These are phyloP conservation scores for Scaptomyza polygonia DNA, from an alignment of 2,888 invertebrate genomes.

Conservation along the genomic window DNA sequence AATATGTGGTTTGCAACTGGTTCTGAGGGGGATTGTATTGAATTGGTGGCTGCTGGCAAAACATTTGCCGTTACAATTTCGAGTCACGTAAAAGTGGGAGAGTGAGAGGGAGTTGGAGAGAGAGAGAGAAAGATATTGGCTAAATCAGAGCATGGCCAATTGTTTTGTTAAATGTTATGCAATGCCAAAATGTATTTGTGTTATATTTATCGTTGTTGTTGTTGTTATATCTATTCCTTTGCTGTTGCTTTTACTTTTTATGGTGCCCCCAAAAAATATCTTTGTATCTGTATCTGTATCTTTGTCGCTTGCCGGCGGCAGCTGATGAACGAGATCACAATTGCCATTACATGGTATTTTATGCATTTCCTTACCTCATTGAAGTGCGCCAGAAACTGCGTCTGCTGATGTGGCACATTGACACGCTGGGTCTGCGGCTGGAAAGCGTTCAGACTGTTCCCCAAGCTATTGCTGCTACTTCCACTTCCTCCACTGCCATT, in stretches of 20 bases:
- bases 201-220: constrained; percentile 5
- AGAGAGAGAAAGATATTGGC: constrained; percentile 58
- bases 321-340: constrained; percentile 33
- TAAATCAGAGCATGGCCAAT: constrained; percentile 78
- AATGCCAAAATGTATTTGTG: constrained; percentile 46
- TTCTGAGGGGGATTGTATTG: constrained; percentile 48
- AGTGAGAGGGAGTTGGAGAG: background rate
- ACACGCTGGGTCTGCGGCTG: constrained; percentile 76
- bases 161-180: constrained; percentile 74
- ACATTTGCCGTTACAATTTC: constrained; percentile 48
- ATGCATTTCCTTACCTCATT: constrained; percentile 80
- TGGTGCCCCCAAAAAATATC: constrained; percentile 32
- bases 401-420: constrained; percentile 84
- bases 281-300: constrained; percentile 22
- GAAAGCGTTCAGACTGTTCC: constrained; percentile 63
- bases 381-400: constrained; percentile 83
- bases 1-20: constrained; percentile 60
- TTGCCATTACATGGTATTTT: constrained; percentile 25
- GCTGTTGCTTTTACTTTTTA: constrained; percentile 67
- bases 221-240: constrained; percentile 31
- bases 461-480: constrained; percentile 38
- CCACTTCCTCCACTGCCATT: constrained; percentile 55
- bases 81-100: constrained; percentile 40
- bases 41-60: constrained; percentile 45
- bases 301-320: constrained; percentile 10